phyloP scores from a whole-genome alignment of 2,888 invertebrate species.

The Cheilosia soror region DNA sequence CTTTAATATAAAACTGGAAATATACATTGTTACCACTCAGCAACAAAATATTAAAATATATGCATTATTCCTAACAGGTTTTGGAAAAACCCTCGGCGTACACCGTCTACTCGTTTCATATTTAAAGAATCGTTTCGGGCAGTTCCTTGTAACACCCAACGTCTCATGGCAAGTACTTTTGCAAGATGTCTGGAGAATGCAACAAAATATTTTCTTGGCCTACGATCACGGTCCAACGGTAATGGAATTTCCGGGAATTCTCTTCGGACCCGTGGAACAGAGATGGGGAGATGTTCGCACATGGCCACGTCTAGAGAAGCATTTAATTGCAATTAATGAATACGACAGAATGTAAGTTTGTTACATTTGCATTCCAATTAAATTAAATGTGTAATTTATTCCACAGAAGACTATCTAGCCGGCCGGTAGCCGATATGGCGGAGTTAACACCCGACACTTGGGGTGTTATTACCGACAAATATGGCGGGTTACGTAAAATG shows the following conservation, averaged over 20 bases:
- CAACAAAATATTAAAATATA: no score
- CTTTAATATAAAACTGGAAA: no score
- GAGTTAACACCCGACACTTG: constrained; percentile 87
- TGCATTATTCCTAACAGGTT: constrained; percentile 80
- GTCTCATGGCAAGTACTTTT: constrained; percentile 84
- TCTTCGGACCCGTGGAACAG: constrained; percentile 87
- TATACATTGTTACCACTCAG: no score
- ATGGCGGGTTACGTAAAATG: constrained; percentile 86
- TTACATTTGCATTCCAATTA: constrained; percentile 79
- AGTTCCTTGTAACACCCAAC: constrained; percentile 84
- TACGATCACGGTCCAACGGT: constrained; percentile 84
- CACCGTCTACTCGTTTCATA: constrained; percentile 85
- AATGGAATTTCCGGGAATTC: constrained; percentile 79
- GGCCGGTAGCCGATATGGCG: constrained; percentile 87
- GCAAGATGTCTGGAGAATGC: constrained; percentile 84
- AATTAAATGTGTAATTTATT: constrained; percentile 78
- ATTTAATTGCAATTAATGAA: constrained; percentile 83
- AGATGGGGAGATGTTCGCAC: constrained; percentile 88
- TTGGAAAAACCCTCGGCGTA: constrained; percentile 82
- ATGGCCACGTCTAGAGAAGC: constrained; percentile 84
- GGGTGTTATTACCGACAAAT: constrained; percentile 85
- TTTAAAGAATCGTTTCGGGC: constrained; percentile 85
- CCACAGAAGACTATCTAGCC: constrained; percentile 80
- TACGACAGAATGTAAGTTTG: constrained; percentile 82
- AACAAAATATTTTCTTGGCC: constrained; percentile 85